Percentiles rank a stretch among this genome's conserved stretches.
phyloP scores from a whole-genome alignment of 2,888 invertebrate genomes.

The Drosophila limbata region DNA sequence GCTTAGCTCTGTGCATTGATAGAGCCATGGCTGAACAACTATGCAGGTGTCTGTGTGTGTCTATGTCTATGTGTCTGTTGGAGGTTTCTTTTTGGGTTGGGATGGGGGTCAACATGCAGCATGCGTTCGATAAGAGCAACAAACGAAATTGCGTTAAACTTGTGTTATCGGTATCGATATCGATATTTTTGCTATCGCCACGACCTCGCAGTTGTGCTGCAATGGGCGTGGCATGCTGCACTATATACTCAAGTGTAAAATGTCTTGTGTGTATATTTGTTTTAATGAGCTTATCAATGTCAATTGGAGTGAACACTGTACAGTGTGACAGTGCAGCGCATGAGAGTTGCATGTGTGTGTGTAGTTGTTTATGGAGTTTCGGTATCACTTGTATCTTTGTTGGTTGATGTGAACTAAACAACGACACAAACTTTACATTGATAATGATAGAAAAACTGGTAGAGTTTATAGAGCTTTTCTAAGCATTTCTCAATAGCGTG shows the following conservation, averaged over 20 bases:
- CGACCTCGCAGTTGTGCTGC: constrained; percentile 18
- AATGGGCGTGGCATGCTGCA: constrained; percentile 40
- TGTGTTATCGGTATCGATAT: constrained; percentile 47
- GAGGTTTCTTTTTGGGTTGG: neutral
- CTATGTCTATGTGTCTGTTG: constrained; percentile 5
- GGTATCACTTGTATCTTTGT: constrained; percentile 39
- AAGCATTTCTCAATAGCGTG: constrained; percentile 35
- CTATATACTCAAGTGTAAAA: constrained; percentile 24
- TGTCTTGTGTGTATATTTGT: constrained; percentile 13
- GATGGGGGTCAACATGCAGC: constrained; percentile 37
- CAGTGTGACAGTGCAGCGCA: constrained; percentile 21
- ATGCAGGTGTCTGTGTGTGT: constrained; percentile 22
- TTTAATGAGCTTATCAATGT: constrained; percentile 47
- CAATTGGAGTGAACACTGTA: constrained; percentile 21
- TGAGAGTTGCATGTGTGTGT: constrained; percentile 28
- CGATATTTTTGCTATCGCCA: constrained; percentile 44
- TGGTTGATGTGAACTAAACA: constrained; percentile 68
- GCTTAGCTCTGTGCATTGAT: constrained; percentile 30
- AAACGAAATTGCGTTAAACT: constrained; percentile 34
- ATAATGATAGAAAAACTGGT: constrained; percentile 58
- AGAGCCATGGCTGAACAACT: constrained; percentile 41
- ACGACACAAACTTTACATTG: constrained; percentile 75
- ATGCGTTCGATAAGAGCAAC: constrained; percentile 53
- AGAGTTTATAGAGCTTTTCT: constrained; percentile 40
- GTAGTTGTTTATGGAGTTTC: constrained; percentile 6